Conservation (phyloP, 2,888 invertebrate genomes). For the Cotesia congregata region DNA sequence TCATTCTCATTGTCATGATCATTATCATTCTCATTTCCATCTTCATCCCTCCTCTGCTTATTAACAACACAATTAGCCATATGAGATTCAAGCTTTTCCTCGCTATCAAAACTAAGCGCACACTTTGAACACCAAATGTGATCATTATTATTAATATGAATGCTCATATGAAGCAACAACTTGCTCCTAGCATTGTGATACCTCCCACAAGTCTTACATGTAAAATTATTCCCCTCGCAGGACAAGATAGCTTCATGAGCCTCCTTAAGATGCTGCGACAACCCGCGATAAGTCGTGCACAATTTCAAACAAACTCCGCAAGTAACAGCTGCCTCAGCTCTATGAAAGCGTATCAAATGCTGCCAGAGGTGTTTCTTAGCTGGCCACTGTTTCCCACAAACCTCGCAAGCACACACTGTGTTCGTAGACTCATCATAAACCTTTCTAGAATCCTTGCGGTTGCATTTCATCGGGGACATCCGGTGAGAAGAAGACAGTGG, state of each 20-base stretch:
- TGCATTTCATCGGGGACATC: slow-evolving; percentile 57
- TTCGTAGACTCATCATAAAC: slow-evolving; percentile 73
- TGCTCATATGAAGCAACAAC: slow-evolving; percentile 73
- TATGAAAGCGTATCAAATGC: slow-evolving; percentile 74
- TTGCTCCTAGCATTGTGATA: slow-evolving; percentile 76
- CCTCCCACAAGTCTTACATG: slow-evolving; percentile 72
- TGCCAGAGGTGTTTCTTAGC: slow-evolving; percentile 76
- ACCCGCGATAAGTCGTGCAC: slow-evolving; percentile 71
- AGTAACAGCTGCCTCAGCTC: slow-evolving; percentile 73
- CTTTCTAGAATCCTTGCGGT: slow-evolving; percentile 70
- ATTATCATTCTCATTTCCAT: slow-evolving; percentile 47
- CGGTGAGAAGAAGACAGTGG: slow-evolving; percentile 57
- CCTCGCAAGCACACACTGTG: slow-evolving; percentile 71
- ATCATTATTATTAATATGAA: slow-evolving; percentile 72
- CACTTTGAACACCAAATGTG: slow-evolving; percentile 63
- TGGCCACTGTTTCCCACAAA: slow-evolving; percentile 76
- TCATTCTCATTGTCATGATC: slow-evolving; percentile 52
- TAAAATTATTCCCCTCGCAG: slow-evolving; percentile 74
- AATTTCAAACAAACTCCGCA: slow-evolving; percentile 75
- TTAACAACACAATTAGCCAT: slow-evolving; percentile 44
- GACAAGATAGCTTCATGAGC: slow-evolving; percentile 72
- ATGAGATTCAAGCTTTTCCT: slow-evolving; percentile 60
- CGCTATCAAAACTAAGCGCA: slow-evolving; percentile 59
- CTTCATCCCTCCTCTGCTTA: slow-evolving; percentile 52
- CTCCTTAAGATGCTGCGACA: slow-evolving; percentile 71